phyloP scores from a whole-genome alignment of 1,140 invertebrate genomes.

The Heliconius hermathena region DNA sequence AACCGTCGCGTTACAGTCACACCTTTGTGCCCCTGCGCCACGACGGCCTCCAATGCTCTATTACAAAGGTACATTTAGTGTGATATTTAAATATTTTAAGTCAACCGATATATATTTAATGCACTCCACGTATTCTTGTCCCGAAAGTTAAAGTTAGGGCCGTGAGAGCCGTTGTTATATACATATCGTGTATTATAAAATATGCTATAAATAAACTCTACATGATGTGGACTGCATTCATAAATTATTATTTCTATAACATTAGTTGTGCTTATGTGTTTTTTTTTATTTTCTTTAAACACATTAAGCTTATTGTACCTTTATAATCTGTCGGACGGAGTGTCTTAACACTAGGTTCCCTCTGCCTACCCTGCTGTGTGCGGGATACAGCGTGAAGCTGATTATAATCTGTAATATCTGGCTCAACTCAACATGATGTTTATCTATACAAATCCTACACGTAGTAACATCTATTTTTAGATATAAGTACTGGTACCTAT shows the following conservation, averaged over 20 bases:
- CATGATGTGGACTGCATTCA: neutral
- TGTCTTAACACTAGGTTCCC: no score
- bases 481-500: no score
- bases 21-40: no score
- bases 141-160: constrained; percentile 50
- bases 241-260: neutral
- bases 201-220: neutral
- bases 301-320: neutral
- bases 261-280: neutral
- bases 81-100: neutral
- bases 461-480: no score
- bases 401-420: neutral
- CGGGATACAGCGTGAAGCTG: no score
- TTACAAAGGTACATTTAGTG: no score
- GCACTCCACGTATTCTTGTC: constrained; percentile 33
- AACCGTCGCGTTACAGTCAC: no score
- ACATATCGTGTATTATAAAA: neutral
- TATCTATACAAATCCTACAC: neutral
- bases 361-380: no score
- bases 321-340: neutral
- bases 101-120: constrained; percentile 24
- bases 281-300: neutral
- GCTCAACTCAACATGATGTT: neutral
- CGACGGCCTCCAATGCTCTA: no score
- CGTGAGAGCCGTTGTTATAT: constrained; percentile 51